phyloP scores from a whole-genome alignment of 92 coral and sea anemone genomes.

The Siderastrea siderea region DNA sequence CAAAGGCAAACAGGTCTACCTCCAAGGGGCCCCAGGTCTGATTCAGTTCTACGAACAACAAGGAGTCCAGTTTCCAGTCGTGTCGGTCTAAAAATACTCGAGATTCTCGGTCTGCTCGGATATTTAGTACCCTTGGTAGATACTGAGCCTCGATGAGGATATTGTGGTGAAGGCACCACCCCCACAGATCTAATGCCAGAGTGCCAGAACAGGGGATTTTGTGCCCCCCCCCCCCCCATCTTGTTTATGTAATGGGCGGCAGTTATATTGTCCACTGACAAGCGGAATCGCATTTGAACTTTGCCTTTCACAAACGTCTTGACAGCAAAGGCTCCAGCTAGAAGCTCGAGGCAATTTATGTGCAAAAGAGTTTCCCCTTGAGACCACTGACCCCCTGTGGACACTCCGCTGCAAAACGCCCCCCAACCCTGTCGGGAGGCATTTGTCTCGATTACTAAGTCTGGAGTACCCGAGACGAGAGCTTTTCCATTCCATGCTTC shows the following conservation, averaged over 20 bases:
- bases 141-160: conserved; percentile 62
- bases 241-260: conserved; percentile 67
- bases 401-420: conserved; percentile 68
- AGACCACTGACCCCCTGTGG: conserved; percentile 69
- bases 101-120: conserved; percentile 60
- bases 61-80: conserved; percentile 55
- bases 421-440: conserved; percentile 77
- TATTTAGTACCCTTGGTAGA: conserved; percentile 64
- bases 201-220: conserved; percentile 63
- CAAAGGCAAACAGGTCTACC: conserved; percentile 57
- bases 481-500: conserved; percentile 81
- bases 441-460: conserved; percentile 74
- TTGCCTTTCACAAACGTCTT: conserved; percentile 62
- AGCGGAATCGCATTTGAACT: conserved; percentile 45
- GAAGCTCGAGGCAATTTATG: conserved; percentile 72
- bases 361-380: conserved; percentile 57
- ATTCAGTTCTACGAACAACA: conserved; percentile 43
- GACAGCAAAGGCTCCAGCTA: conserved; percentile 74
- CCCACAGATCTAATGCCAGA: conserved; percentile 64
- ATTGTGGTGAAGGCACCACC: conserved; percentile 59
- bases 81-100: conserved; percentile 43
- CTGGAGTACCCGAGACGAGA: conserved; percentile 58
- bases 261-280: conserved; percentile 67
- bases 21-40: conserved; percentile 58
- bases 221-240: conserved; percentile 70